Evolutionary conservation across 2,888 invertebrate species (phyloP).

Genomic region (Microplitis deprimator): DNA sequence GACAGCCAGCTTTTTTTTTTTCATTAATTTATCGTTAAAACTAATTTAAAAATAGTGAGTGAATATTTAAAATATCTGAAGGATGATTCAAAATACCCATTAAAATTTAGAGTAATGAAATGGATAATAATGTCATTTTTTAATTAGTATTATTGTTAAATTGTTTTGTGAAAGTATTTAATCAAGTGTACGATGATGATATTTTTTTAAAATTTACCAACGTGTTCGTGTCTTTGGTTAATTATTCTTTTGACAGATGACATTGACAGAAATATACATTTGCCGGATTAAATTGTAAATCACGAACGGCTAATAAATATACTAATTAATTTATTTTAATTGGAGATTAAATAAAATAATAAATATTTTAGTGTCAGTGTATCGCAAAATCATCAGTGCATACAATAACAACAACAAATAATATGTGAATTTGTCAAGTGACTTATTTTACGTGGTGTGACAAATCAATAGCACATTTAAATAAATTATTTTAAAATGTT

Average conservation of each 20-base stretch:
- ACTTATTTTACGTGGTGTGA: too few species aligned
- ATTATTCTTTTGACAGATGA: not conserved
- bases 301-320: not conserved
- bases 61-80: too few species aligned
- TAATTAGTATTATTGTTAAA: too few species aligned
- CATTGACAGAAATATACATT: slow-evolving; percentile 1
- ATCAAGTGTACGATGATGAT: too few species aligned
- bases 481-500: too few species aligned
- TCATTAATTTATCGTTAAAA: slow-evolving; percentile 38
- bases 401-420: too few species aligned
- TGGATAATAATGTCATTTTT: too few species aligned
- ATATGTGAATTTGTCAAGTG: too few species aligned
- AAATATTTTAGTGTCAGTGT: not conserved
- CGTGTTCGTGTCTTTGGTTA: not conserved
- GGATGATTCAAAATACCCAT: too few species aligned
- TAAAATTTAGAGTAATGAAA: too few species aligned
- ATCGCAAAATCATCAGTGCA: not conserved
- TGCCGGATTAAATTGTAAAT: not conserved
- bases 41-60: not conserved
- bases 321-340: not conserved
- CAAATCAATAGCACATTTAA: too few species aligned
- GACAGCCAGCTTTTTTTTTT: slow-evolving; percentile 7
- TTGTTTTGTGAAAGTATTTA: too few species aligned
- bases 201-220: not conserved
- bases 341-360: not conserved